Percentiles rank a stretch among this genome's conserved stretches.
These are phyloP conservation scores for Chromobotia macracanthus DNA, from an alignment of 2,797 vertebrate species.

Conservation along the genomic window DNA sequence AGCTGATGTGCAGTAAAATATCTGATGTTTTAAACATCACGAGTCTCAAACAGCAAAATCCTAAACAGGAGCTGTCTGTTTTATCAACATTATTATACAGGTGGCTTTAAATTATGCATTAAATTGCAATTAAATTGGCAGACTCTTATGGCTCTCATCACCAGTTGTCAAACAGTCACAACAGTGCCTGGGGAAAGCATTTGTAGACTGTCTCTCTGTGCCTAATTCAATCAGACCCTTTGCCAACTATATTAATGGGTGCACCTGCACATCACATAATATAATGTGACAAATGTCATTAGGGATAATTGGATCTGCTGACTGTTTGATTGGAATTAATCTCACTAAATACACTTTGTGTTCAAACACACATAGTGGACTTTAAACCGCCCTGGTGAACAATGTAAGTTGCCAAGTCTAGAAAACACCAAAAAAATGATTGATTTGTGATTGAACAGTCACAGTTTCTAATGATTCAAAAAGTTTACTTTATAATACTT, in stretches of 20 bases:
- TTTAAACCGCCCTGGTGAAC: conserved; percentile 16
- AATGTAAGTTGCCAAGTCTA: conserved; percentile 11
- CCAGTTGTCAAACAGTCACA: conserved; percentile 52
- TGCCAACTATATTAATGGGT: conserved; percentile 58
- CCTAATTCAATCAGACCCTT: conserved; percentile 62
- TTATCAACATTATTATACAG: conserved; percentile 11
- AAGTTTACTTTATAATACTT: conserved; percentile 1
- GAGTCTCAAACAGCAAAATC: background rate
- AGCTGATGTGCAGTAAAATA: background rate
- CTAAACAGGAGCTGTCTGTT: background rate
- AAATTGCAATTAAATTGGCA: conserved; percentile 11
- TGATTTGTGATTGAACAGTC: conserved; percentile 1
- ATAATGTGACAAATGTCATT: conserved; percentile 65
- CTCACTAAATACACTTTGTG: conserved; percentile 54
- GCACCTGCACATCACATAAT: conserved; percentile 66
- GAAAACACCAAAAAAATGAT: background rate
- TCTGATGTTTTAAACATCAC: background rate
- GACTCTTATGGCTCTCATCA: conserved; percentile 42
- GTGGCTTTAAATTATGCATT: conserved; percentile 21
- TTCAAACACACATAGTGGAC: conserved; percentile 15
- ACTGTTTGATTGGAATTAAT: conserved; percentile 58
- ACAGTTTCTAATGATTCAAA: background rate
- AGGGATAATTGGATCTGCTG: conserved; percentile 71
- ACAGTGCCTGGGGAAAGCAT: conserved; percentile 59
- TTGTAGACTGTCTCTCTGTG: conserved; percentile 61